These are phyloP conservation scores for Pseudomyrmex concolor DNA, from an alignment of 1,140 invertebrate species.

Conservation along the genomic window DNA sequence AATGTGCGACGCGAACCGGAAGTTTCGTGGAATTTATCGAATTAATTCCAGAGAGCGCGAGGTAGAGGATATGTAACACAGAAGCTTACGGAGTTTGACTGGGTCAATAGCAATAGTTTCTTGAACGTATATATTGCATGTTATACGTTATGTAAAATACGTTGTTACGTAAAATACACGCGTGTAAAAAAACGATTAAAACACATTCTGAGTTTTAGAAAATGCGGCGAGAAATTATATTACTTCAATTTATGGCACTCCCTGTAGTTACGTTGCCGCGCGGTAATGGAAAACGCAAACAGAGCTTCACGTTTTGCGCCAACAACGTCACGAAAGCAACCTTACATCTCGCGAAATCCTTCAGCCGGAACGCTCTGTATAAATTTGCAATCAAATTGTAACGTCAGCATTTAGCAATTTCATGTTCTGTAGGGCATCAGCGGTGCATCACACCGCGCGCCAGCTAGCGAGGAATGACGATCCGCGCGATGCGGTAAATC, in stretches of 20 bases:
- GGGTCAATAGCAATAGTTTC: not conserved
- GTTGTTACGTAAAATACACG: not conserved
- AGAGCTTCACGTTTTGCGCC: not conserved
- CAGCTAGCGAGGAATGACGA: not conserved
- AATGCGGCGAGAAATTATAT: no score
- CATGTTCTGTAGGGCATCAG: not conserved
- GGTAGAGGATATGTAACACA: not conserved
- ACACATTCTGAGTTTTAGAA: no score
- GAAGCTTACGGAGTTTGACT: not conserved
- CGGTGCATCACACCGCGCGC: not conserved
- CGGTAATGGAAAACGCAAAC: not conserved
- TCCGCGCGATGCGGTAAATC: conserved; percentile 14
- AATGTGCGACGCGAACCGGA: conserved; percentile 30
- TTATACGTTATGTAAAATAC: not conserved
- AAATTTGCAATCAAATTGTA: conserved; percentile 43
- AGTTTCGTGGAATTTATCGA: conserved; percentile 46
- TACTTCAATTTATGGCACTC: not conserved
- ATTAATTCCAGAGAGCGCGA: conserved; percentile 35
- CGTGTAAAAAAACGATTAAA: no score
- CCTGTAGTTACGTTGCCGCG: not conserved
- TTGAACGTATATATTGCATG: not conserved
- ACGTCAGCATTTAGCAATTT: conserved; percentile 22
- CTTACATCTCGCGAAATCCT: not conserved
- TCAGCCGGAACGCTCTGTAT: conserved; percentile 7
- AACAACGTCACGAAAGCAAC: not conserved